Evolutionary conservation across 2,888 invertebrate genomes (phyloP), one percentile per base, ranked within the genome.

Genomic region (Caenorhabditis macrosperma): DNA sequence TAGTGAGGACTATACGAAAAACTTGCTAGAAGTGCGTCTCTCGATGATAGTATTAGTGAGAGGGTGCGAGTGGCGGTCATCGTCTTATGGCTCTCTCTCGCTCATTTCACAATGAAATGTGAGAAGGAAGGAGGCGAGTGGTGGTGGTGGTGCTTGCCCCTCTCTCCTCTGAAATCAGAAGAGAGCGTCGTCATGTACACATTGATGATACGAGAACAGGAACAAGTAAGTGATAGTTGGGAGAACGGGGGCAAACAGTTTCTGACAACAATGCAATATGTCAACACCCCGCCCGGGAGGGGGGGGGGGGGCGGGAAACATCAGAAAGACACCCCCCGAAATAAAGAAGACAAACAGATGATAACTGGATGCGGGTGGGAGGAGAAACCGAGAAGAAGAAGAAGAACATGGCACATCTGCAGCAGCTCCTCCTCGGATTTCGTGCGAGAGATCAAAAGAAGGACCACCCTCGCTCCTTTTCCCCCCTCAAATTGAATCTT

Each of bases 41-140:
- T 9, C 15, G 60, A 44, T 60, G 60, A 60, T 60, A 61, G 55
- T 35, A 67, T 55, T 46, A 67, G 38, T 38, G 33, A n/a, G n/a
- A n/a, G n/a, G n/a, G n/a, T 33, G 33, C 12, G n/a, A 59, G 54
- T 66, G 38, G 41, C 24, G 66, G 66, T 66, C 54, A 54, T 59
- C 57, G 7, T 5, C 41, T 46, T 52, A 66, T 55, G 38, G 38
- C 52, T 41, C 38, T n/a, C 28, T 20, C 5, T 35, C 26, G 22
- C 38, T 12, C 30, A 26, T 50, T 50, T 6, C 30, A 26, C 26
- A 41, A 41, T 61, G 72, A 64, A 72, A 72, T 64, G 46, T 64
- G 72, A 72, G 72, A 72, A 63, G 72, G 57, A 64, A 55, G 72
- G 57, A 72, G 55, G 46, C 48, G 71, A 72, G 61, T 63, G 54